These are phyloP conservation scores for Myrmecobius fasciatus DNA, from an alignment of 2,113 vertebrate genomes.

Conservation along the genomic window DNA sequence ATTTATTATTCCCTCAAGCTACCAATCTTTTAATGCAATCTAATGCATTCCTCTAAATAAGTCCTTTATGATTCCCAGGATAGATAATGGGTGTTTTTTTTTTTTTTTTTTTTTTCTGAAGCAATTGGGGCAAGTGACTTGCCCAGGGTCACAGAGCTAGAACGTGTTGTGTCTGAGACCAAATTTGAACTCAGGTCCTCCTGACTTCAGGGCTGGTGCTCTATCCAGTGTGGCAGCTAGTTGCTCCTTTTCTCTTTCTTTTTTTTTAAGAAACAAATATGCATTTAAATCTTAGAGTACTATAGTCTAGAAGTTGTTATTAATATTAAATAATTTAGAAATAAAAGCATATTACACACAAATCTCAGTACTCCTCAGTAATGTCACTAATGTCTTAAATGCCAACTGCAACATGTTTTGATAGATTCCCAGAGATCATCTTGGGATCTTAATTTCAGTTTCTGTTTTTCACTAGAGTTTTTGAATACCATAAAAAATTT, in stretches of 20 bases:
- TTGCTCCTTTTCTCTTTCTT: too few species aligned
- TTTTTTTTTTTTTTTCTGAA: too few species aligned
- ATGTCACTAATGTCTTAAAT: not conserved
- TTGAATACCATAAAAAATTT: too few species aligned
- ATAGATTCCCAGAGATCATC: not conserved
- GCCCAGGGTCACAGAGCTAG: too few species aligned
- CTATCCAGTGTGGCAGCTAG: too few species aligned
- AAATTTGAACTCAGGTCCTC: too few species aligned
- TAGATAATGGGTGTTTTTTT: not conserved
- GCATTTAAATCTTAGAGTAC: not conserved
- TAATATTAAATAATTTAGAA: not conserved
- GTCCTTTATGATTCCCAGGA: not conserved
- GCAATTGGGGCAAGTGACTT: too few species aligned
- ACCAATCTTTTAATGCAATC: not conserved
- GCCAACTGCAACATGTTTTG: not conserved
- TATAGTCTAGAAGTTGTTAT: not conserved
- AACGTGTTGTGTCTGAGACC: too few species aligned
- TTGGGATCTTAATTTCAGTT: not conserved
- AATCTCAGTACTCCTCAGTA: not conserved
- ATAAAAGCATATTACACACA: not conserved
- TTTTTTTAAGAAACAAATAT: too few species aligned
- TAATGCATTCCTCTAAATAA: not conserved
- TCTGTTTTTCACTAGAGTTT: not conserved
- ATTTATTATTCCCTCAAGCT: not conserved
- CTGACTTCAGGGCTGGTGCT: too few species aligned